A percentile compares a stretch with the other conserved stretches of the same genome.
Conservation (phyloP, 2,888 invertebrate species). For the Lepeophtheirus nordmannii region DNA sequence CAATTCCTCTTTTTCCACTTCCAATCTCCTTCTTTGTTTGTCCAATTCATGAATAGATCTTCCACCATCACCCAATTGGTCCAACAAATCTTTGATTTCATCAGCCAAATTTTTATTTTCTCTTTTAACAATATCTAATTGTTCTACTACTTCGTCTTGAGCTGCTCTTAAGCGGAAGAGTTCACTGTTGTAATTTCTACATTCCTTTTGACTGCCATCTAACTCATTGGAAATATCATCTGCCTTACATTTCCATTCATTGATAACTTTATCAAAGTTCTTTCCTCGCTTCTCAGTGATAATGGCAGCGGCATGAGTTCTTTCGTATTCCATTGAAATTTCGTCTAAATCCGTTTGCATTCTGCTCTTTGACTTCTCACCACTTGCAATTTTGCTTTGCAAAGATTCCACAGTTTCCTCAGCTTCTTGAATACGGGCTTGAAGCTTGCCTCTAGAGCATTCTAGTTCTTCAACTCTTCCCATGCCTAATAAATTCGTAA, state of each 20-base stretch:
- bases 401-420: slow-evolving; percentile 94
- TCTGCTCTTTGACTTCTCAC: slow-evolving; percentile 96
- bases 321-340: slow-evolving; percentile 90
- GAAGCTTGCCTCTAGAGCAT: slow-evolving; percentile 48
- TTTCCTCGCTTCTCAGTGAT: slow-evolving; percentile 99
- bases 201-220: slow-evolving; percentile 96
- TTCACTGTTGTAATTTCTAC: slow-evolving; percentile 98
- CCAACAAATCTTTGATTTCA: slow-evolving; percentile 97
- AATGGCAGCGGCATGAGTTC: slow-evolving; percentile 84
- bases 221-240: slow-evolving; percentile 93
- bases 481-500: slow-evolving; percentile 23
- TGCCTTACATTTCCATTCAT: slow-evolving; percentile 97
- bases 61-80: slow-evolving; percentile 98
- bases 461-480: slow-evolving; percentile 36
- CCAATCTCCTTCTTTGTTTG: slow-evolving; percentile 92
- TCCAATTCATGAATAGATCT: slow-evolving; percentile 98
- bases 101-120: slow-evolving; percentile 99
- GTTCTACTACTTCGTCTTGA: slow-evolving; percentile 91
- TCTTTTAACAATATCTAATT: slow-evolving; percentile 88
- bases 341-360: slow-evolving; percentile 95
- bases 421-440: slow-evolving; percentile 89
- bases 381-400: slow-evolving; percentile 87
- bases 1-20: slow-evolving; percentile 98
- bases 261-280: slow-evolving; percentile 91
- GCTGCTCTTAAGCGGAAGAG: slow-evolving; percentile 93